These are phyloP conservation scores for Masticophis lateralis DNA, from an alignment of 2,797 vertebrate genomes.

Conservation along the genomic window DNA sequence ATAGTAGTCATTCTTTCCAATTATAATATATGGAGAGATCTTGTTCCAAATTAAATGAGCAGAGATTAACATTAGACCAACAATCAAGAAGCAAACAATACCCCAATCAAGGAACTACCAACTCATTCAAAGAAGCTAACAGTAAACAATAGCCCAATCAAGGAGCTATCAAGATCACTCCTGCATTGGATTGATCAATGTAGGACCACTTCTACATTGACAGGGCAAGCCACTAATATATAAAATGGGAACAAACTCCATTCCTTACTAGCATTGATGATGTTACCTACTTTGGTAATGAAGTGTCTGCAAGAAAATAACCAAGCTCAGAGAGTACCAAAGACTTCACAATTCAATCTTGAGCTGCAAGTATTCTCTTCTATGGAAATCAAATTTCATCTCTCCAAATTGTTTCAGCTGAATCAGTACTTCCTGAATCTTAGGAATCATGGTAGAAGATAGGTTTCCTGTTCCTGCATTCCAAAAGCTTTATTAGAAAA, in stretches of 20 bases:
- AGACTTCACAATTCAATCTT: neutral
- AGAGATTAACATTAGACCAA: neutral
- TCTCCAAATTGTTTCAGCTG: neutral
- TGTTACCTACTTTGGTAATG: neutral
- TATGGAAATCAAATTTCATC: neutral
- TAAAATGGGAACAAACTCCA: neutral
- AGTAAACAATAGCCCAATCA: neutral
- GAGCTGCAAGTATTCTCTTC: neutral
- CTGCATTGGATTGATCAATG: no score
- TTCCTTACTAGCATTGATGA: neutral
- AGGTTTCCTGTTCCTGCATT: conserved; percentile 75
- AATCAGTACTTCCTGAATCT: neutral
- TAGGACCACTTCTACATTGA: neutral
- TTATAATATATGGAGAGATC: neutral
- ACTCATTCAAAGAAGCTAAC: neutral
- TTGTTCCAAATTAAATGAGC: neutral
- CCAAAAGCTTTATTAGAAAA: conserved; percentile 75
- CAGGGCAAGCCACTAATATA: neutral
- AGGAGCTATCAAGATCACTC: neutral
- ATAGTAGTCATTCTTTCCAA: neutral
- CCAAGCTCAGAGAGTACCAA: neutral
- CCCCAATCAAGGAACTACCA: neutral
- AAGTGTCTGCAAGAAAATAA: neutral
- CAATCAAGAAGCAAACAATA: neutral
- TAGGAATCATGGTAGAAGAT: conserved; percentile 76